These are phyloP conservation scores for Dreissena rostriformis DNA, from an alignment of 1,140 invertebrate species.

Conservation along the genomic window DNA sequence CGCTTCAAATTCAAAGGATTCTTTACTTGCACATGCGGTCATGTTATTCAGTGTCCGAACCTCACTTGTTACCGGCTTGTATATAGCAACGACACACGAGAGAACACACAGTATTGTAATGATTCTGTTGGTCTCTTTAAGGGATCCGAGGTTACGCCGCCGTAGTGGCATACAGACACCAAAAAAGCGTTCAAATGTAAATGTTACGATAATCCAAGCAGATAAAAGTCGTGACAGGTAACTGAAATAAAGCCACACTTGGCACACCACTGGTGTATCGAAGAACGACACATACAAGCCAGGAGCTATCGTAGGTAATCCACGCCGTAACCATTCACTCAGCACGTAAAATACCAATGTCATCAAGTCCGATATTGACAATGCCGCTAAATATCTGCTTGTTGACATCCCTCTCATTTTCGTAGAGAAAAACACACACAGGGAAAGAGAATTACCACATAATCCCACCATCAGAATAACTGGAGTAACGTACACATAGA, in stretches of 20 bases:
- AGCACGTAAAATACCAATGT: conserved; percentile 35
- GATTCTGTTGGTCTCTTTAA: conserved; percentile 38
- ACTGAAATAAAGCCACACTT: conserved; percentile 68
- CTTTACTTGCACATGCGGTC: conserved; percentile 52
- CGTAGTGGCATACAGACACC: conserved; percentile 72
- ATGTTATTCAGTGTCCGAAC: conserved; percentile 44
- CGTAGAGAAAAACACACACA: conserved; percentile 28
- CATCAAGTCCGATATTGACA: conserved; percentile 19
- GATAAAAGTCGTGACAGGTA: conserved; percentile 76
- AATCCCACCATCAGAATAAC: conserved; percentile 10
- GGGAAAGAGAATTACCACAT: conserved; percentile 18
- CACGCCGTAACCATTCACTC: conserved; percentile 29
- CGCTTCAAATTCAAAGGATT: conserved; percentile 47
- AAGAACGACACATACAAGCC: conserved; percentile 52
- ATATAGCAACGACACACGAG: conserved; percentile 62
- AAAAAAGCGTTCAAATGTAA: conserved; percentile 77
- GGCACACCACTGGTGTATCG: conserved; percentile 71
- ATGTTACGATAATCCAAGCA: conserved; percentile 76
- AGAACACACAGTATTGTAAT: conserved; percentile 59
- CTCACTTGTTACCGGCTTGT: conserved; percentile 70
- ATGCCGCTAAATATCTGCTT: conserved; percentile 28
- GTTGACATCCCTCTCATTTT: conserved; percentile 27
- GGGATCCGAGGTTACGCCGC: conserved; percentile 8
- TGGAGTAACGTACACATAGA: conserved; percentile 26
- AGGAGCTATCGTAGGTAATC: background rate